These are phyloP conservation scores for Orientallactaga bullata DNA, from an alignment of 2,113 vertebrate genomes.

Conservation along the genomic window DNA sequence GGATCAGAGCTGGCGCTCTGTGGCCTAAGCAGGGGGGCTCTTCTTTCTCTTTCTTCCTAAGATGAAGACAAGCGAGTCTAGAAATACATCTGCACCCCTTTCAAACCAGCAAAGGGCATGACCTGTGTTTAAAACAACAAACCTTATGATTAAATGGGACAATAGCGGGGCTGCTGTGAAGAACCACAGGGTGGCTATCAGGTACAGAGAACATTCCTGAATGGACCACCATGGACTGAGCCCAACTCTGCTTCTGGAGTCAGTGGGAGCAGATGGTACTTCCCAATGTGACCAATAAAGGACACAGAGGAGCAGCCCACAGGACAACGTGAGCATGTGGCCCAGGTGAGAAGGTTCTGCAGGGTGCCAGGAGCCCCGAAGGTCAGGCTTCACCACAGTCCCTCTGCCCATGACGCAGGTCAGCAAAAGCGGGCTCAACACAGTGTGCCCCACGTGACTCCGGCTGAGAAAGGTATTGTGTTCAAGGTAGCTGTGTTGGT, in stretches of 20 bases:
- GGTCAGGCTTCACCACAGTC: not conserved
- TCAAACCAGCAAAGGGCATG: not conserved
- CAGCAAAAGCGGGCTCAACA: fast-evolving
- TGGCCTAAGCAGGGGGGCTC: not conserved
- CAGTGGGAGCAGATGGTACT: not conserved
- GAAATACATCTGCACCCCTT: fast-evolving
- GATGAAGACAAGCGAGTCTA: fast-evolving
- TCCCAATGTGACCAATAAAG: fast-evolving
- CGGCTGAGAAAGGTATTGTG: not conserved
- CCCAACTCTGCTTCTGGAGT: not conserved
- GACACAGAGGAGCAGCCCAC: not conserved
- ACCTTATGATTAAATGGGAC: not conserved
- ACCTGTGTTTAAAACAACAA: not conserved
- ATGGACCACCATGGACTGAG: fast-evolving
- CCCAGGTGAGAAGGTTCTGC: not conserved
- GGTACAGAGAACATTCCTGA: not conserved
- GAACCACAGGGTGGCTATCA: not conserved
- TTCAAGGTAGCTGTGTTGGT: slow-evolving; percentile 85
- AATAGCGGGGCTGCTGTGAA: not conserved
- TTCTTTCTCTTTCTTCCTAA: not conserved
- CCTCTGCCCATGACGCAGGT: not conserved
- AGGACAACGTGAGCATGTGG: fast-evolving
- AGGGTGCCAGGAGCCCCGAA: fast-evolving
- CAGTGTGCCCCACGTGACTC: not conserved
- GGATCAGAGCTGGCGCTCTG: fast-evolving